Evolutionary conservation across 2,888 invertebrate species (phyloP), one percentile per base, ranked within the genome.

Genomic region (Heterodera filipjevi): DNA sequence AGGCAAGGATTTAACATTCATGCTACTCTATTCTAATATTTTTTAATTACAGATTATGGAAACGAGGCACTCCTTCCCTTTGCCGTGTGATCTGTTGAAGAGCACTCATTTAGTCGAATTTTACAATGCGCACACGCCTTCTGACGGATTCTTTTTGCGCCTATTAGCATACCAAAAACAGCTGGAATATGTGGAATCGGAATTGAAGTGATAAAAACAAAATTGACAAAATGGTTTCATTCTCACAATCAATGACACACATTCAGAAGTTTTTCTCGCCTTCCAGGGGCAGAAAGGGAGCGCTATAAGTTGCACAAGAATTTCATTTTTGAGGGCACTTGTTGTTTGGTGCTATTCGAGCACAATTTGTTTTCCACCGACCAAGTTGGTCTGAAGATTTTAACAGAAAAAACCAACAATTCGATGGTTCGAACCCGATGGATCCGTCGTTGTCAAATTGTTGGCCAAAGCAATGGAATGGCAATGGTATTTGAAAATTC

Each of bases 401-500:
- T 68, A 32, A 35, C 10, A 16, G 35, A 35, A 32, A 22, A 35
- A 10, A 68, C 35, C 33, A 19, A 68, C 8, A 5, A 68, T 33
- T 32, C 33, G 68, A 22, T 22, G 59, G 27, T 59, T 6, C 27
- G 59, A n/a, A 59, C n/a, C 59, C 59, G 59, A 59, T 59, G 59
- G 68, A 32, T 75, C 32, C 66, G 75, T 46, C 53, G 75, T 14
- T 49, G 75, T 12, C 66, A 46, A 32, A 64, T 75, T 35, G 59
- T 59, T 22, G 66, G 75, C 46, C 75, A 75, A 75, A 59, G 75
- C 22, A 75, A 75, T 30, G 75, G 75, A 64, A 27, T 75, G 68
- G 75, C 75, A 22, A 75, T 75, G 75, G 73, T 39, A 39, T 10
- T 6, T 39, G 8, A 39, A 39, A 10, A 12, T 39, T 10, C 39